Evolutionary conservation across 2,797 vertebrate species (phyloP).

Genomic region (Pangasius sanitwongsei): DNA sequence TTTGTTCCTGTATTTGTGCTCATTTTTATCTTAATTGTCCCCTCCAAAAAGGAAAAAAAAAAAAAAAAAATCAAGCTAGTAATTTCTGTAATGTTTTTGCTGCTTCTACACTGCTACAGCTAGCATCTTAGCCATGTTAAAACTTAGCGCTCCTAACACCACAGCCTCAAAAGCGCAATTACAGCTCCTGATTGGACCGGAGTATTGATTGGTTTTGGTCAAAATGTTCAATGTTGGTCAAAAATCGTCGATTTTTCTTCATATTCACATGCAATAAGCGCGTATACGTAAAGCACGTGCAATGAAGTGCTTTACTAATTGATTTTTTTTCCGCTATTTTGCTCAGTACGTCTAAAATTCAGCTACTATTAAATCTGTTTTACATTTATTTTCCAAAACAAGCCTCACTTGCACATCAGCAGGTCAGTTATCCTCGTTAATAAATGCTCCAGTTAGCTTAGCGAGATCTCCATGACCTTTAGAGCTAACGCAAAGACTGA

Average conservation of each 20-base stretch:
- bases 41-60: too few species aligned
- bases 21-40: too few species aligned
- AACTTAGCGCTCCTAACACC: neutral
- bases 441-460: neutral
- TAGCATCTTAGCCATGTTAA: neutral
- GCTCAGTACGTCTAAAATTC: neutral
- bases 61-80: too few species aligned
- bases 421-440: neutral
- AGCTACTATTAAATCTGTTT: neutral
- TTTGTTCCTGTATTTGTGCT: too few species aligned
- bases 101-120: neutral
- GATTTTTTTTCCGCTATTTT: too few species aligned
- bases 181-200: neutral
- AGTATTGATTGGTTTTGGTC: too few species aligned
- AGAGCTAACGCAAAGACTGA: neutral
- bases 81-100: neutral
- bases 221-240: too few species aligned
- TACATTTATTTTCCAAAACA: neutral
- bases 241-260: neutral
- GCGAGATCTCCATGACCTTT: neutral
- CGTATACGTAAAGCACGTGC: too few species aligned
- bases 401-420: neutral
- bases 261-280: neutral
- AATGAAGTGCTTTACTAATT: too few species aligned
- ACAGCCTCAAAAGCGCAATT: neutral